Evolutionary conservation across 2,888 invertebrate species (phyloP), one percentile per base, ranked within the genome.

Genomic region (Tenthredo amoena): DNA sequence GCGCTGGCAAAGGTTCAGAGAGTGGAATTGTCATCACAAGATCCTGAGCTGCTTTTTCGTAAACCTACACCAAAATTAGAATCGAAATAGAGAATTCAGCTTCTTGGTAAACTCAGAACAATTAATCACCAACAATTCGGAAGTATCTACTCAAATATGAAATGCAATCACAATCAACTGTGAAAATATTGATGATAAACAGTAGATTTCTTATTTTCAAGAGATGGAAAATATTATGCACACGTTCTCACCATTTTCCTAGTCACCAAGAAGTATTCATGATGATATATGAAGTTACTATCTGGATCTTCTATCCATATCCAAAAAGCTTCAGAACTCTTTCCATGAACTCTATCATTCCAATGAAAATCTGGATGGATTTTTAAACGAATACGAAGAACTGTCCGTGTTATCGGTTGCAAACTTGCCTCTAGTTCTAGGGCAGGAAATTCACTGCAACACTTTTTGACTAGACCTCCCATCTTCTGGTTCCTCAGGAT

Each of bases 261-360:
- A 58, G 96, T 96, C 47, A 99, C 94, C 31, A 97, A 95, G 93
- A 99, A 98, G 91, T 97, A 97, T 93, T 99, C 99, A 84, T 98
- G 97, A 93, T 99, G 99, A 93, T 99, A 99, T 93, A 99, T 99
- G 88, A 96, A 96, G 92, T 99, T 98, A 82, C 96, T 97, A 65
- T 98, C 98, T 0, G 99, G 97, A 94, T 99, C 99, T 93, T 99
- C 99, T 47, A 99, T 97, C 98, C 99, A 99, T 86, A 99, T 96
- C 98, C 99, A 99, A 94, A 99, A 99, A 0, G 97, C 96, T 93
- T 99, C 98, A 0, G 97, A 96, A 0, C 96, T 96, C 93, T 97
- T 97, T 0, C 99, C 98, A 91, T 99, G 99, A 76, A 98, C 95
- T 89, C 95, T 96, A 92, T 98, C 98, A 90, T 97, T 98, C 99